phyloP scores from a whole-genome alignment of 2,797 vertebrate species.

The Clarias laeviceps region DNA sequence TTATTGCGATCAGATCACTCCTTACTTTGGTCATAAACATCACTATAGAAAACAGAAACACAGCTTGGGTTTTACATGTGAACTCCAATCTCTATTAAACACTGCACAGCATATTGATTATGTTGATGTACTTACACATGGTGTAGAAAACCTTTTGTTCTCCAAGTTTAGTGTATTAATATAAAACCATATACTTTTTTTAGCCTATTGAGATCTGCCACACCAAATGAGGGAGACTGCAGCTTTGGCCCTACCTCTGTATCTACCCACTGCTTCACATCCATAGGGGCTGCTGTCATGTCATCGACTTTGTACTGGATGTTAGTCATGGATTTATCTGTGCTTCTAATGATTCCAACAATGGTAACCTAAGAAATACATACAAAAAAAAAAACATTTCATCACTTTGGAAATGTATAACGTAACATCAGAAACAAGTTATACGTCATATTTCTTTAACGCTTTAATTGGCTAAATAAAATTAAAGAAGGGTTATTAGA shows the following conservation, averaged over 20 bases:
- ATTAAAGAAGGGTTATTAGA: too few species aligned
- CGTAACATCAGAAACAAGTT: neutral
- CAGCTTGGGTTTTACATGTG: neutral
- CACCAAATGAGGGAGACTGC: neutral
- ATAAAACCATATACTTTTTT: too few species aligned
- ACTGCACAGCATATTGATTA: neutral
- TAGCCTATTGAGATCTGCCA: neutral
- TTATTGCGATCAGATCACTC: neutral
- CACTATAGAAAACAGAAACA: neutral
- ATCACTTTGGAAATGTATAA: neutral
- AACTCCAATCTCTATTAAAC: neutral
- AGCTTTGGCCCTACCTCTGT: conserved; percentile 79
- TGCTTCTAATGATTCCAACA: conserved; percentile 87
- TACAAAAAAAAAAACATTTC: neutral
- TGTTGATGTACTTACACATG: neutral
- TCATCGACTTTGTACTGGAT: conserved; percentile 97
- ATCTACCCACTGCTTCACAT: conserved; percentile 96
- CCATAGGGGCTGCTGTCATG: conserved; percentile 92
- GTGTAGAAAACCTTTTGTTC: neutral
- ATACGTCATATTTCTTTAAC: neutral
- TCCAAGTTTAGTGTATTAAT: neutral
- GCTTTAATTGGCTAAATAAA: too few species aligned
- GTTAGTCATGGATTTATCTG: conserved; percentile 95
- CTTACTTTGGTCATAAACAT: neutral
- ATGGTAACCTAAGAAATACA: conserved; percentile 81